These are phyloP conservation scores for Pomatorhinus ruficollis DNA, from an alignment of 2,113 vertebrate genomes.

Conservation along the genomic window DNA sequence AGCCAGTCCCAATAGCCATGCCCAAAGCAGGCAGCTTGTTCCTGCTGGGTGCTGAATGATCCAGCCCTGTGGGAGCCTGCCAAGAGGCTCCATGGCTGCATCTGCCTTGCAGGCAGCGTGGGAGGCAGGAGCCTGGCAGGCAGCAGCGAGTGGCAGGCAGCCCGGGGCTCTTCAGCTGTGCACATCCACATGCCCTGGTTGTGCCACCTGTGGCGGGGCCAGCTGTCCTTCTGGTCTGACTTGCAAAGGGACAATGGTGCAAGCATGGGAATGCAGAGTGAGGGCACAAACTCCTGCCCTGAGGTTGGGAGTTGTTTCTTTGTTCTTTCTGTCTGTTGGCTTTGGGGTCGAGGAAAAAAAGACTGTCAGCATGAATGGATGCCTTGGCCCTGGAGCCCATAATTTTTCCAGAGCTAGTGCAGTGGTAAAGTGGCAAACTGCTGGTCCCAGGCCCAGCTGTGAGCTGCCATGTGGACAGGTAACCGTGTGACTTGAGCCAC, in stretches of 20 bases:
- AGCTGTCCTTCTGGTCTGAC: not conserved
- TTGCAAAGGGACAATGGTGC: not conserved
- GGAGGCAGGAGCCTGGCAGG: not conserved
- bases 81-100: not conserved
- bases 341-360: not conserved
- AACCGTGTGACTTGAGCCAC: not conserved
- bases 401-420: not conserved
- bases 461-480: not conserved
- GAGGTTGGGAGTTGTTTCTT: not conserved
- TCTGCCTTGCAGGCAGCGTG: not conserved
- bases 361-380: not conserved
- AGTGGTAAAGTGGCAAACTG: not conserved
- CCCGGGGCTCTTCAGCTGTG: not conserved
- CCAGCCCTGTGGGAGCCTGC: not conserved
- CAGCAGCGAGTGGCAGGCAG: not conserved
- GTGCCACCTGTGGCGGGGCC: not conserved
- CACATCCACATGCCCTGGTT: not conserved
- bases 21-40: not conserved
- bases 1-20: not conserved
- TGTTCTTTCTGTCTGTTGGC: not conserved
- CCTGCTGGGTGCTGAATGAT: not conserved
- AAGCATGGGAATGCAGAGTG: accelerated
- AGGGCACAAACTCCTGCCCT: not conserved
- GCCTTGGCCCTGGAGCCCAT: not conserved
- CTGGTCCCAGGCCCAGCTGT: not conserved